phyloP scores from a whole-genome alignment of 2,888 invertebrate genomes.

The Agrochola lota region DNA sequence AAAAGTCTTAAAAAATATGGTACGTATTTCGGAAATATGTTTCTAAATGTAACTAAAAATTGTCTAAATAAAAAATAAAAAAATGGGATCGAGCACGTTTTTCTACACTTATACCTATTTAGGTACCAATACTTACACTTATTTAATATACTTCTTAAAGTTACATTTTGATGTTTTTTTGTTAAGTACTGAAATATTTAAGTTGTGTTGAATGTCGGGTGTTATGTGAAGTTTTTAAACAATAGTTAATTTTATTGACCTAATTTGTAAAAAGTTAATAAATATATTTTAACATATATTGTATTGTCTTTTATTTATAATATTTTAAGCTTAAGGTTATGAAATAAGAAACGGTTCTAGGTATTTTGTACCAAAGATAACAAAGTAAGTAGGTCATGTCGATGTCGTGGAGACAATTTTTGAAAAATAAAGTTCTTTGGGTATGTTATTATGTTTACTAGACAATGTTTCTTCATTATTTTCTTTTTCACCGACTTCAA shows the following conservation, averaged over 20 bases:
- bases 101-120: slow-evolving; percentile 40
- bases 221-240: slow-evolving; percentile 77
- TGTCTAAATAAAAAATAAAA: too few species aligned
- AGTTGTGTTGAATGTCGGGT: slow-evolving; percentile 75
- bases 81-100: slow-evolving; percentile 52
- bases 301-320: background rate
- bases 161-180: slow-evolving; percentile 70
- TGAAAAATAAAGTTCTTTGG: background rate
- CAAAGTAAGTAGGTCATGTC: background rate
- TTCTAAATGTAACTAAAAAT: slow-evolving; percentile 18
- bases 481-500: background rate
- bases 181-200: slow-evolving; percentile 78
- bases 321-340: background rate
- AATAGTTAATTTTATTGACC: slow-evolving; percentile 80
- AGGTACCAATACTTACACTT: slow-evolving; percentile 57
- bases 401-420: background rate
- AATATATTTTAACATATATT: slow-evolving; percentile 85
- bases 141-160: slow-evolving; percentile 56
- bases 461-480: background rate
- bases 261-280: slow-evolving; percentile 87
- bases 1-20: slow-evolving; percentile 7
- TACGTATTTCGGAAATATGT: slow-evolving; percentile 13
- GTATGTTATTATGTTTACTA: background rate
- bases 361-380: background rate
- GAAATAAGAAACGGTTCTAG: background rate